A percentile compares a stretch with the other conserved stretches of the same genome.
phyloP scores from a whole-genome alignment of 2,888 invertebrate species.

The Diplolepis rosae region DNA sequence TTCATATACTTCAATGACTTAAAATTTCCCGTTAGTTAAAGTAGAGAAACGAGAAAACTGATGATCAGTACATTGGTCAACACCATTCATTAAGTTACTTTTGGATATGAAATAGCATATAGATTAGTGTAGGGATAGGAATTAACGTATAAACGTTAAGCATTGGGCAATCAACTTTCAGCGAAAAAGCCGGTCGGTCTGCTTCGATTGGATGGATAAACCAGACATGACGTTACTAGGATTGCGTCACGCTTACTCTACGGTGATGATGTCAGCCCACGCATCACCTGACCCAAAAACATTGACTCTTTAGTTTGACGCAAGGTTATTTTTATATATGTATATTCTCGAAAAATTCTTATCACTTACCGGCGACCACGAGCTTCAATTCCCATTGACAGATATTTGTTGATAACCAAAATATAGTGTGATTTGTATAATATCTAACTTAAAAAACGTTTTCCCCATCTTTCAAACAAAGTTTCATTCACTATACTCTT shows the following conservation, averaged over 20 bases:
- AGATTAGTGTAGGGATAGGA: conserved; percentile 1
- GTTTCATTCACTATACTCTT: not conserved
- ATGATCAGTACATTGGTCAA: not conserved
- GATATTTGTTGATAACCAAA: not conserved
- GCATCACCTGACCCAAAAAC: conserved; percentile 47
- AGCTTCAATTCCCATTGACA: not conserved
- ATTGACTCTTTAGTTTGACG: conserved; percentile 38
- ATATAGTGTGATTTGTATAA: not conserved
- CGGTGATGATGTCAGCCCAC: conserved; percentile 69
- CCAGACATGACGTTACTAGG: conserved; percentile 61
- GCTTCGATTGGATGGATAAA: conserved; percentile 31
- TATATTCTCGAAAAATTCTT: not conserved
- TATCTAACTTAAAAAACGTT: not conserved
- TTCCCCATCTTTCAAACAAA: not conserved
- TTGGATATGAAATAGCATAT: conserved; percentile 19
- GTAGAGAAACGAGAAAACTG: not conserved
- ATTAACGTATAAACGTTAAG: conserved; percentile 3
- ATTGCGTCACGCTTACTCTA: conserved; percentile 70
- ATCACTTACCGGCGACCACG: not conserved
- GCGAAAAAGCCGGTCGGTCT: conserved; percentile 27
- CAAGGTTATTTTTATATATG: conserved; percentile 40
- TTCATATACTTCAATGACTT: no score
- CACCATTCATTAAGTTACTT: not conserved
- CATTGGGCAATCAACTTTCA: conserved; percentile 17
- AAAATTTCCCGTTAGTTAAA: not conserved